Evolutionary conservation across 2,888 invertebrate species (phyloP).

Genomic region (Mimumesa dahlbomi): DNA sequence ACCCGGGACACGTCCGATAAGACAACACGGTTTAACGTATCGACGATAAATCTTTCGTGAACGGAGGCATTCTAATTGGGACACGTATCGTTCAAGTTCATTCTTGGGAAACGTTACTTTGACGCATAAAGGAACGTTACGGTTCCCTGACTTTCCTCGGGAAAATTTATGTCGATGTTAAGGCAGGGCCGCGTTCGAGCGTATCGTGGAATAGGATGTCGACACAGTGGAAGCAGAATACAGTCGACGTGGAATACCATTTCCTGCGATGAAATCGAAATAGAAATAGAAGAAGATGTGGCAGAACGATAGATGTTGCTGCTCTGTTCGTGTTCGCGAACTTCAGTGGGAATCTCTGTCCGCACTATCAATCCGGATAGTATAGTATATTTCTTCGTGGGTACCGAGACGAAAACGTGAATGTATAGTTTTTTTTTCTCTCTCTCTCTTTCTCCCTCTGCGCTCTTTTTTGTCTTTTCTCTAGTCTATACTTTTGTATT

Average conservation of each 20-base stretch:
- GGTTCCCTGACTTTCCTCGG: no score
- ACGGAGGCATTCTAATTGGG: no score
- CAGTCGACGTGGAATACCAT: conserved; percentile 29
- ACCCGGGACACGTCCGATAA: no score
- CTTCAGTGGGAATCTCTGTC: no score
- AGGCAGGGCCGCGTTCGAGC: not conserved
- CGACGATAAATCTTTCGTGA: no score
- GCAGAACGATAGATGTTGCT: conserved; percentile 6
- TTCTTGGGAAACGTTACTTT: no score
- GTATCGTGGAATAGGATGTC: conserved; percentile 10
- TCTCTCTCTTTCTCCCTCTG: not conserved
- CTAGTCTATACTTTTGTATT: not conserved
- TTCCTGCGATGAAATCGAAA: conserved; percentile 37
- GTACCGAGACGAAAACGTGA: not conserved
- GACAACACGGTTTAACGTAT: no score
- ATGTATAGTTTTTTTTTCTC: not conserved
- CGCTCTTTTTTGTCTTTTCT: not conserved
- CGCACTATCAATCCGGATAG: no score
- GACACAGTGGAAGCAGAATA: conserved; percentile 13
- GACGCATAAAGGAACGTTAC: no score
- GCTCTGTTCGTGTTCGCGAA: no score
- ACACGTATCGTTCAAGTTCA: no score
- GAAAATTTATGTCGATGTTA: no score
- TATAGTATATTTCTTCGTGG: not conserved
- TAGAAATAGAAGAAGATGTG: conserved; percentile 35